phyloP scores from a whole-genome alignment of 2,113 vertebrate genomes.

The Dolichotis patagonum region DNA sequence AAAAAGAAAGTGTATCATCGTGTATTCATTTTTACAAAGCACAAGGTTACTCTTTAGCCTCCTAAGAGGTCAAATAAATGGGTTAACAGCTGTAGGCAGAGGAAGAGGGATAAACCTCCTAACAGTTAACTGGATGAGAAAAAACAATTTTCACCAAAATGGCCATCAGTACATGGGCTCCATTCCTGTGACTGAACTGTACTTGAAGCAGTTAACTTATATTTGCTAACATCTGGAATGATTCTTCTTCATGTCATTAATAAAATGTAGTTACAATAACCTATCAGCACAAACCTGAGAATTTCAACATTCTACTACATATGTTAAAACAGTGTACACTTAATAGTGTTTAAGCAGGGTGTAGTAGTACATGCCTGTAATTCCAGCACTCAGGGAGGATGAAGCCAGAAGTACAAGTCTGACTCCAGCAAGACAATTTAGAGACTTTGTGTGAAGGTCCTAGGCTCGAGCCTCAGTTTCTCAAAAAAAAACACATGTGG shows the following conservation, averaged over 20 bases:
- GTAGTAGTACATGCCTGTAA: background rate
- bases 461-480: background rate
- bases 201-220: slow-evolving; percentile 74
- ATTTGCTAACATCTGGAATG: slow-evolving; percentile 83
- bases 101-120: slow-evolving; percentile 65
- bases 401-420: background rate
- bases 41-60: slow-evolving; percentile 55
- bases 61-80: slow-evolving; percentile 48
- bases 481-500: background rate
- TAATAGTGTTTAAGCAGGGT: background rate
- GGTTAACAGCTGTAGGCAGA: slow-evolving; percentile 78
- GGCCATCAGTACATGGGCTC: slow-evolving; percentile 60
- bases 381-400: background rate
- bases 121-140: slow-evolving; percentile 79
- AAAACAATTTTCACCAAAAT: slow-evolving; percentile 37
- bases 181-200: slow-evolving; percentile 24
- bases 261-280: slow-evolving; percentile 37
- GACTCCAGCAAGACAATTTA: background rate
- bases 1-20: slow-evolving; percentile 44
- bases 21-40: slow-evolving; percentile 57
- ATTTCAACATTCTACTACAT: slow-evolving; percentile 47
- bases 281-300: slow-evolving; percentile 20
- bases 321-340: background rate
- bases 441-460: background rate
- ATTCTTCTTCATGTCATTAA: slow-evolving; percentile 50